Base-by-base conservation (phyloP, 1,140 invertebrate genomes). In the Rhyacophila brunnea region DNA sequence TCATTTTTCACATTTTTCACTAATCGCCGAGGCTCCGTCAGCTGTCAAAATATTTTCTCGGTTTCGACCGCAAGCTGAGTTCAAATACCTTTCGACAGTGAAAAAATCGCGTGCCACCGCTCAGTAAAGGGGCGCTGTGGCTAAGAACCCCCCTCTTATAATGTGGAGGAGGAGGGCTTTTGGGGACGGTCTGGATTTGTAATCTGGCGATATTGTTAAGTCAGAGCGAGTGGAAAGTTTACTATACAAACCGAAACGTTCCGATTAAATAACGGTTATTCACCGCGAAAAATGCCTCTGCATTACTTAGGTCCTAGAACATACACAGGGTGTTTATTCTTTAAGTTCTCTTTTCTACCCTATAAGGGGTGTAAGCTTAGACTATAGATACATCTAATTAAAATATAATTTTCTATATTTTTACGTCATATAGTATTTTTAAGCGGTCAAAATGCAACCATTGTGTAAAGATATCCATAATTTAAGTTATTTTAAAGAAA, bases 51-150 rank as follows among this genome's bases (percentile, higher is more conserved):
- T 20, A 20, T 6, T 46, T 46, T 28, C 9, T 28, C 23, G 9
- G 3, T 28, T 28, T 28, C 9, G 23, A 28, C 44, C 44, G 15
- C 5, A 46, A 19, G 11, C 13, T 23, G 48, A 38, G 56, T 58
- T 51, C 56, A 44, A 43, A 58, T 44, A 44, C 56, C 56, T 38
- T 15, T 15, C 10, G 23, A 35, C 45, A 23, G 15, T 20, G 52
- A 35, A 44, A 56, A 61, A 60, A 54, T 62, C 54, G 60, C 60
- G 60, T 62, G 60, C 42, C 35, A 28, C 4, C 3, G 23, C 23
- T 28, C 23, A 28, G 23, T 28, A 28, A 28, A 28, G 9, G 23
- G 23, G 23, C 9, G 23, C 23, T 28, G 23, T 28, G 23, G 4
- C 23, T 28, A 5, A 9, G 23, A 28, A 9, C 3, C 23, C 23